Base-by-base conservation (phyloP, 2,888 invertebrate genomes). In the Polia nebulosa region DNA sequence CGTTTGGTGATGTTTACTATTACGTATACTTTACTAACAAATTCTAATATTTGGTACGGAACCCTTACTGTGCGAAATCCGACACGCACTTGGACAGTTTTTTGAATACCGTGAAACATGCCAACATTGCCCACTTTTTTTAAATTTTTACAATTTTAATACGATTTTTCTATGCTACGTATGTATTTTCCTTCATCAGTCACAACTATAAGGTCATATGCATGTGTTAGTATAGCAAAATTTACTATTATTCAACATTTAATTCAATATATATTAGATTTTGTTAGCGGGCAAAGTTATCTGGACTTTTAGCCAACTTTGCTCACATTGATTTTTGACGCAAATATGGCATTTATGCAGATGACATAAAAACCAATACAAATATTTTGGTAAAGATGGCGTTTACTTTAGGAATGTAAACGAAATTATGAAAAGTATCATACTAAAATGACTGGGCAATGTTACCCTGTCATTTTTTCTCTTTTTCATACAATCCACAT, bases 241-340 rank as follows among this genome's bases (percentile, higher is more conserved):
- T 32, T 15, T 45, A 20, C 1, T 32, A 29, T 45, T 47, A 1
- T 47, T 59, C 34, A 47, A 34, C 6, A 34, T 47, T 59, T 59
- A 47, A 34, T 58, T 45, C 22, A 29, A 8, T 22, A 59, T 47
- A 34, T 34, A 11, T 52, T 32, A 3, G 39, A n/a, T 62, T 62
- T 55, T 44, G 55, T 20, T 45, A 32, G 45, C n/a, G n/a, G n/a
- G n/a, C n/a, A n/a, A n/a, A n/a, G n/a, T n/a, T n/a, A n/a, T n/a
- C n/a, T n/a, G n/a, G 3, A 55, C 39, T 34, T 62, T 36, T 62
- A 34, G 25, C 55, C 62, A 62, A 62, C 55, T 11, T 55, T 55
- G 8, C 55, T 15, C 27, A 36, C 55, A 0, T 53, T 17, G 55
- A 53, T 62, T 53, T 53, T 62, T 62, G 62, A 62, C 53, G 53